Evolutionary conservation across 2,113 vertebrate genomes (phyloP).

Genomic region (Turdus rufiventris): DNA sequence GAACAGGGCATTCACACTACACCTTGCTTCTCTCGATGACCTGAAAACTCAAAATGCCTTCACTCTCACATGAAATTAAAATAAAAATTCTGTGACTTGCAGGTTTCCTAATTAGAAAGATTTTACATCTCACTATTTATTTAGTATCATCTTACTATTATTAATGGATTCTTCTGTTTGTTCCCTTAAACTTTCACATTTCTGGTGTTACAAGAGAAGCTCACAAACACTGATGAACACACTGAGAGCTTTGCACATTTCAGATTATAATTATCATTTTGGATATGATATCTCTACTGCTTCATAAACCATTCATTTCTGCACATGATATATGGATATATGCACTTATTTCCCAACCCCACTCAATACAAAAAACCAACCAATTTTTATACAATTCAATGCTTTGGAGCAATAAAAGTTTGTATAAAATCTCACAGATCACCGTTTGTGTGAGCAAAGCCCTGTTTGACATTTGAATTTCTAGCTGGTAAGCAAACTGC

Average conservation of each 20-base stretch:
- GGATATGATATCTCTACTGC: accelerated
- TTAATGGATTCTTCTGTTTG: neutral
- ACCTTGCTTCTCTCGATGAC: neutral
- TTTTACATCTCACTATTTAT: too few relatives aligned
- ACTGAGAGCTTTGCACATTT: neutral
- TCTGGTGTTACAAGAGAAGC: neutral
- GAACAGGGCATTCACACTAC: neutral
- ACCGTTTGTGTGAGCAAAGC: neutral
- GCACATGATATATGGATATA: neutral
- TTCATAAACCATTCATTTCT: neutral
- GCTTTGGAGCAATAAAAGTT: neutral
- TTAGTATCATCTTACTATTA: too few relatives aligned
- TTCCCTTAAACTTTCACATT: neutral
- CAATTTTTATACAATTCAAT: neutral
- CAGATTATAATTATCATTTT: neutral
- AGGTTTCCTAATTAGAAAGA: neutral
- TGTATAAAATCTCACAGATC: neutral
- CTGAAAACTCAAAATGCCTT: neutral
- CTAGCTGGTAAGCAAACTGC: neutral
- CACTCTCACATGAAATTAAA: neutral
- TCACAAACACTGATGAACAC: neutral
- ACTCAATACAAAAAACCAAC: neutral
- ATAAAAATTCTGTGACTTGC: neutral
- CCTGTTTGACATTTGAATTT: neutral
- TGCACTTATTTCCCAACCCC: neutral